These are phyloP conservation scores for Origma solitaria DNA, from an alignment of 2,113 vertebrate genomes.

Conservation along the genomic window DNA sequence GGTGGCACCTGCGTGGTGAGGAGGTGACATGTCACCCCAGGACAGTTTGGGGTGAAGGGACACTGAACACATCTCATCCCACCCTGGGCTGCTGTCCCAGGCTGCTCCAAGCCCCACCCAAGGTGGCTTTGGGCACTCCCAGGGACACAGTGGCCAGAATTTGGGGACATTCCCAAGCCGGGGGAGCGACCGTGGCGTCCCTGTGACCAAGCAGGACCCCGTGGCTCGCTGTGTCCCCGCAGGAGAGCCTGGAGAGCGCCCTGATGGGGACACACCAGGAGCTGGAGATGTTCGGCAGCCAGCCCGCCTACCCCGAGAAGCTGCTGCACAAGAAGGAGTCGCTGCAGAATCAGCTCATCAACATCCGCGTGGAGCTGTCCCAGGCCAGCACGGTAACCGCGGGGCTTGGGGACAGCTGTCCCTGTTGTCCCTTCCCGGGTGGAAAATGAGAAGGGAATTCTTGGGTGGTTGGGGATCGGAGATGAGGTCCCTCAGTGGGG, in stretches of 20 bases:
- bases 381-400: constrained; percentile 87
- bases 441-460: neutral
- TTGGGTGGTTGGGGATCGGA: neutral
- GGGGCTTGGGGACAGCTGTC: neutral
- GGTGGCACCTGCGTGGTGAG: no score
- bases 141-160: no score
- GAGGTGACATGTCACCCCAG: no score
- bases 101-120: neutral
- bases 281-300: constrained; percentile 88
- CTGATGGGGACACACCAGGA: constrained; percentile 93
- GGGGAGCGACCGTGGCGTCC: fast-evolving
- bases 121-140: neutral
- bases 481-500: neutral
- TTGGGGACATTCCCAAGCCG: fast-evolving
- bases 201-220: neutral
- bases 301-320: constrained; percentile 83
- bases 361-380: constrained; percentile 91
- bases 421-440: neutral
- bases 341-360: constrained; percentile 93
- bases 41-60: neutral
- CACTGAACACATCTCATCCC: fast-evolving
- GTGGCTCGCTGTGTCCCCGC: neutral
- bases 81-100: fast-evolving
- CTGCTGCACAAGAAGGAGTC: constrained; percentile 90
- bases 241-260: constrained; percentile 93